Percentiles rank a stretch among this genome's conserved stretches.
Evolutionary conservation across 2,888 invertebrate species (phyloP).

Genomic region (Eupeodes luniger): DNA sequence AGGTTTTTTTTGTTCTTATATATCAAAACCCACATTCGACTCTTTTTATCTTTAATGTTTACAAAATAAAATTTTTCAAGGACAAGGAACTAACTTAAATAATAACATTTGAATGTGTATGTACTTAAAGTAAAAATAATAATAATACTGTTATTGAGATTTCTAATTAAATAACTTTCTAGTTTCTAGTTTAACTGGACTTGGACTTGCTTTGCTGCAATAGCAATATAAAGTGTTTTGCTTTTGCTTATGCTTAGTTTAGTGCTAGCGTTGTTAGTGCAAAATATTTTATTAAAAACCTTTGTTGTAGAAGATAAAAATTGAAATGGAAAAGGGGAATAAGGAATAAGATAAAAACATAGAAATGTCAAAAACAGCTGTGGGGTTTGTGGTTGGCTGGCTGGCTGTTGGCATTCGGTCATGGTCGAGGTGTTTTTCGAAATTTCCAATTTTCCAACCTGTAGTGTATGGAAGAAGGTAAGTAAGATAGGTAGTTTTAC

Average conservation of each 20-base stretch:
- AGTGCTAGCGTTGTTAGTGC: not conserved
- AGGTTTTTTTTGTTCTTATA: not conserved
- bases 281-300: not conserved
- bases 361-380: conserved; percentile 72
- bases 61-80: not conserved
- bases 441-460: conserved; percentile 28
- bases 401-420: conserved; percentile 52
- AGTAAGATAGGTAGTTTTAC: not conserved
- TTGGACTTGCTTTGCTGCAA: not conserved
- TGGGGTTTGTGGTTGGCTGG: too few relatives aligned
- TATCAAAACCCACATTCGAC: not conserved
- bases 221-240: too few relatives aligned
- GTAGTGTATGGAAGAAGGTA: not conserved
- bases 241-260: too few relatives aligned
- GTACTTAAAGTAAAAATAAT: not conserved
- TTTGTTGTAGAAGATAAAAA: conserved; percentile 17
- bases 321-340: not conserved
- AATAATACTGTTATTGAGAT: conserved; percentile 25
- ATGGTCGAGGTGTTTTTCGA: conserved; percentile 40
- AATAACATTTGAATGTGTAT: not conserved
- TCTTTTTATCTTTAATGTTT: not conserved
- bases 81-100: not conserved
- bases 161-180: conserved; percentile 14
- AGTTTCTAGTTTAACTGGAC: not conserved
- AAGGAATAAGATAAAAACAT: conserved; percentile 50